phyloP scores from a whole-genome alignment of 2,888 invertebrate genomes.

The Leucophora obtusa region DNA sequence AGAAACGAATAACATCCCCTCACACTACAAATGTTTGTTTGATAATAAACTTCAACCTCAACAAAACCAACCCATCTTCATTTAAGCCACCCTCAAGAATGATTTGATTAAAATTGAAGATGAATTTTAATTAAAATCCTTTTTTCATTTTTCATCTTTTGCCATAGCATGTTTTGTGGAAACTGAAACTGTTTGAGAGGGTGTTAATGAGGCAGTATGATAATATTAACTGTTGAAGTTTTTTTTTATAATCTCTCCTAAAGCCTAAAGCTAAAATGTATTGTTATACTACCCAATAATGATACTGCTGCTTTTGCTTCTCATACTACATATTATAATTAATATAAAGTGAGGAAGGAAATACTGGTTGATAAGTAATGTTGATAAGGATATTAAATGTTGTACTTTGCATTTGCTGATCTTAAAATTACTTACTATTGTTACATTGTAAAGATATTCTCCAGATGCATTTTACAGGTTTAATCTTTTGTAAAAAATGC shows the following conservation, averaged over 20 bases:
- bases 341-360: slow-evolving; percentile 11
- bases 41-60: neutral
- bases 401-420: neutral
- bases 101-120: slow-evolving; percentile 79
- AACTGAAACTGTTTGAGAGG: slow-evolving; percentile 12
- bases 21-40: neutral
- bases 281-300: slow-evolving; percentile 33
- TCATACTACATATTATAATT: slow-evolving; percentile 11
- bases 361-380: slow-evolving; percentile 5
- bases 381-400: slow-evolving; percentile 20
- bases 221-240: slow-evolving; percentile 2
- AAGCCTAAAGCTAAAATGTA: slow-evolving; percentile 47
- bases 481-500: too few species aligned
- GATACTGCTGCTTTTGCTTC: neutral
- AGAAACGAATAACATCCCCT: slow-evolving; percentile 69
- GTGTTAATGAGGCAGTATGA: slow-evolving; percentile 46
- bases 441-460: slow-evolving; percentile 10
- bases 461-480: neutral
- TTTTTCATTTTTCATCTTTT: slow-evolving; percentile 59
- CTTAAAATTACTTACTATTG: neutral
- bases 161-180: slow-evolving; percentile 33
- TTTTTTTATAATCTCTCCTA: slow-evolving; percentile 30
- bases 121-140: slow-evolving; percentile 79
- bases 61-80: neutral
- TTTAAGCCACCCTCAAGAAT: slow-evolving; percentile 67